Evolutionary conservation across 2,888 invertebrate species (phyloP), one percentile per base, ranked within the genome.

Genomic region (Callimorpha dominula): DNA sequence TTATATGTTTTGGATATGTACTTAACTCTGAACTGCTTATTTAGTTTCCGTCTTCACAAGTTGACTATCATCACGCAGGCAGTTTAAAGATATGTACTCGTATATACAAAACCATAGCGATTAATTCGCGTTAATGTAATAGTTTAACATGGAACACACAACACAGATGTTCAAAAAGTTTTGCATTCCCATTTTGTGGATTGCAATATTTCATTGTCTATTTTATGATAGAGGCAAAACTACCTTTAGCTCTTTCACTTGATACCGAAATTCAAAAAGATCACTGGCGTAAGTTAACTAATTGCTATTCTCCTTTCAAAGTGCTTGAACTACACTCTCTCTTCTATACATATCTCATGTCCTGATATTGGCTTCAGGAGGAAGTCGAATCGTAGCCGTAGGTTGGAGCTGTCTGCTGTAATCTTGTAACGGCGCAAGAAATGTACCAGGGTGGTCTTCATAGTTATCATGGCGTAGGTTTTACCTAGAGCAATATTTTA

Each of bases 281-380:
- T 60, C 14, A 46, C 43, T 31, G 20, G 31, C 0, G 6, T 0
- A 3, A 60, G 5, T 31, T 60, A 57, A n/a, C 12, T 57, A 20
- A 57, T 15, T 31, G 31, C 20, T 31, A 57, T 57, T 31, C 20
- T 57, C 31, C 6, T 60, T 60, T 31, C 14, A 14, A 60, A 60
- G 14, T 60, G 14, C n/a, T 15, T 40, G n/a, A 42, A 17, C 42
- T 65, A 68, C 50, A 20, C 20, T 75, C 85, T 75, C 67, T 78
- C 76, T 67, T 80, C 79, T 64, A 84, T 31, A 40, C 64, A 71
- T 11, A 85, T 83, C 57, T 84, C 75, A 63, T 89, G 85, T 1
- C 91, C 92, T 0, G 86, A 85, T 0, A 78, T 82, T 0, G 92
- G 89, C 74, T 89, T 90, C 31, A 90, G 63, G 52, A 90, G 77